Evolutionary conservation across 2,888 invertebrate genomes (phyloP).

Genomic region (Cerastis leucographa): DNA sequence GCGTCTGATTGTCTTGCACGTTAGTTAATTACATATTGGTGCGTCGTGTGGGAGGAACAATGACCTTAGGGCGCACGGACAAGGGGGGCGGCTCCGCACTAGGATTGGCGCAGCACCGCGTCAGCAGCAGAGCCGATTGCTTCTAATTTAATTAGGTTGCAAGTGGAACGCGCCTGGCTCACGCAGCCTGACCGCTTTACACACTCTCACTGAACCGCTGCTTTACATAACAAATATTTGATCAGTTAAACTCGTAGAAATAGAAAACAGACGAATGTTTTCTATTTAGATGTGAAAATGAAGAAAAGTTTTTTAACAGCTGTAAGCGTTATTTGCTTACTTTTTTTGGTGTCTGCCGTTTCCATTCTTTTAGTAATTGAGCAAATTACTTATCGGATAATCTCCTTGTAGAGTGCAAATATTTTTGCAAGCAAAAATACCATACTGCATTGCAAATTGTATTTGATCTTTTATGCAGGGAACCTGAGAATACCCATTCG

Average conservation of each 20-base stretch:
- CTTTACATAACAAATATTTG: conserved; percentile 68
- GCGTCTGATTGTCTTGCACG: conserved; percentile 48
- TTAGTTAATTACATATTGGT: conserved; percentile 61
- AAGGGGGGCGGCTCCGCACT: conserved; percentile 71
- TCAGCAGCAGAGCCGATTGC: conserved; percentile 81
- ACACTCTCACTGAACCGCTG: conserved; percentile 66
- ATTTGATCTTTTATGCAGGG: conserved; percentile 12
- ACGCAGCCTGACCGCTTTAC: conserved; percentile 73
- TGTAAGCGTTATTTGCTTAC: neutral
- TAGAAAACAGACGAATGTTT: conserved; percentile 18
- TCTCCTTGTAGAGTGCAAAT: neutral
- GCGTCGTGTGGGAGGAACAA: conserved; percentile 72
- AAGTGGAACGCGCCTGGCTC: conserved; percentile 83
- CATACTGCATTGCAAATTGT: neutral
- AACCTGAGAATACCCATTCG: conserved; percentile 6
- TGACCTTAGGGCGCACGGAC: conserved; percentile 75
- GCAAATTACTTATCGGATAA: neutral
- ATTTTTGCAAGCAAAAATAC: conserved; percentile 4
- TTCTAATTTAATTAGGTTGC: conserved; percentile 88
- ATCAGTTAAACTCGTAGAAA: conserved; percentile 13
- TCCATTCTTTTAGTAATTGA: neutral
- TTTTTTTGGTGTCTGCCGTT: neutral
- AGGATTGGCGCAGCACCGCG: conserved; percentile 68
- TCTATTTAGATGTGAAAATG: neutral
- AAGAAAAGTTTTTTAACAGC: neutral